Percentiles rank a stretch among this genome's conserved stretches.
Conservation (phyloP, 2,888 invertebrate species). For the Drosophila formosana region DNA sequence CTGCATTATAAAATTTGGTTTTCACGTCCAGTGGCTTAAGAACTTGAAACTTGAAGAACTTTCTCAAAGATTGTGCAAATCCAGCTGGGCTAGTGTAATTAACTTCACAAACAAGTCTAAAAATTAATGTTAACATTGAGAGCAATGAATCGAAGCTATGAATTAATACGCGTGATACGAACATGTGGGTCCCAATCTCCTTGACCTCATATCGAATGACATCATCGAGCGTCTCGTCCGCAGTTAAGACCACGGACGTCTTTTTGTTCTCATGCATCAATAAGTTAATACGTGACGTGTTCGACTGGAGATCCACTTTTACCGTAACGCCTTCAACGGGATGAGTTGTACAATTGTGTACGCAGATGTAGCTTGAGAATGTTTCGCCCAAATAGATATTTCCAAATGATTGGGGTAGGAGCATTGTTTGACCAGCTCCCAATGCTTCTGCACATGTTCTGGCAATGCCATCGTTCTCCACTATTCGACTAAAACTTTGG, state of each 20-base stretch:
- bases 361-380: conserved; percentile 98
- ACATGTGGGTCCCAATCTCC: conserved; percentile 99
- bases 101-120: conserved; percentile 97
- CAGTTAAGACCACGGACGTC: conserved; percentile 87
- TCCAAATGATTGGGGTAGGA: conserved; percentile 98
- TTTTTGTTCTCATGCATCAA: conserved; percentile 90
- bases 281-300: conserved; percentile 93
- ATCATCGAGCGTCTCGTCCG: conserved; percentile 95
- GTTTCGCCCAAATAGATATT: conserved; percentile 98
- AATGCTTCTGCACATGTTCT: conserved; percentile 91
- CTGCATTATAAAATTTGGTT: conserved; percentile 98
- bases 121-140: not conserved
- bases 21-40: conserved; percentile 99
- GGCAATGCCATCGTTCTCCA: conserved; percentile 93
- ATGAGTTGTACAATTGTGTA: conserved; percentile 97
- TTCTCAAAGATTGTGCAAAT: conserved; percentile 94
- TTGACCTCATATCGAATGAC: conserved; percentile 99
- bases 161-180: conserved; percentile 75
- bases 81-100: conserved; percentile 92
- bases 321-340: conserved; percentile 86
- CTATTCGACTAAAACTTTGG: conserved; percentile 91
- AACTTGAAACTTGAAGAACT: conserved; percentile 99
- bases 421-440: conserved; percentile 92
- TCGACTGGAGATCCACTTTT: conserved; percentile 97
- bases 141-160: not conserved